Evolutionary conservation across 2,113 vertebrate species (phyloP).

Genomic region (Okapia johnstoni): DNA sequence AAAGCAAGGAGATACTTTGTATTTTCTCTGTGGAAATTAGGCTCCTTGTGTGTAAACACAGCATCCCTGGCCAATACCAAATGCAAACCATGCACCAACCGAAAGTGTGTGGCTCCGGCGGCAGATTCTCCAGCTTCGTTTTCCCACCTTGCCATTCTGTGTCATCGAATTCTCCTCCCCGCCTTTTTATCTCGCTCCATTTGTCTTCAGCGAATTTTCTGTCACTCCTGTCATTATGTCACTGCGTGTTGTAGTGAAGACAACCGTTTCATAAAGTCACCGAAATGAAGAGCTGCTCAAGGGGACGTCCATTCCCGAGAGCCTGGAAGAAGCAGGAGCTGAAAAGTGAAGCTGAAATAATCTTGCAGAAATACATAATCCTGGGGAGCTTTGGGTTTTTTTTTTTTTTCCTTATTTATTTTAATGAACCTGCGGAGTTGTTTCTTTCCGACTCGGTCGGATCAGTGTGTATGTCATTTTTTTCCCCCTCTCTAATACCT

Average conservation of each 20-base stretch:
- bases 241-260: conserved; percentile 25
- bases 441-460: not conserved
- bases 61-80: not conserved
- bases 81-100: not conserved
- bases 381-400: not conserved
- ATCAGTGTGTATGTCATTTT: not conserved
- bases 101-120: not conserved
- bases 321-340: not conserved
- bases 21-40: conserved; percentile 7
- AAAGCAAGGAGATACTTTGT: conserved; percentile 10
- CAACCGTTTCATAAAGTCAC: conserved; percentile 32
- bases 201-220: conserved; percentile 38
- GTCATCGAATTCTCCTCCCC: not conserved
- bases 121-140: not conserved
- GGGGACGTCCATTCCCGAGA: not conserved
- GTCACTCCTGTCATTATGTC: not conserved
- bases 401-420: not conserved
- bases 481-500: not conserved
- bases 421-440: not conserved
- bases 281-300: conserved; percentile 9
- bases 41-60: not conserved
- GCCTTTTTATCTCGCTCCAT: conserved; percentile 27
- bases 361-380: not conserved
- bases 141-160: not conserved
- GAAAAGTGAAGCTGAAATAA: not conserved